These are phyloP conservation scores for Calyptommatus sinebrachiatus DNA, from an alignment of 2,113 vertebrate species.

Conservation along the genomic window DNA sequence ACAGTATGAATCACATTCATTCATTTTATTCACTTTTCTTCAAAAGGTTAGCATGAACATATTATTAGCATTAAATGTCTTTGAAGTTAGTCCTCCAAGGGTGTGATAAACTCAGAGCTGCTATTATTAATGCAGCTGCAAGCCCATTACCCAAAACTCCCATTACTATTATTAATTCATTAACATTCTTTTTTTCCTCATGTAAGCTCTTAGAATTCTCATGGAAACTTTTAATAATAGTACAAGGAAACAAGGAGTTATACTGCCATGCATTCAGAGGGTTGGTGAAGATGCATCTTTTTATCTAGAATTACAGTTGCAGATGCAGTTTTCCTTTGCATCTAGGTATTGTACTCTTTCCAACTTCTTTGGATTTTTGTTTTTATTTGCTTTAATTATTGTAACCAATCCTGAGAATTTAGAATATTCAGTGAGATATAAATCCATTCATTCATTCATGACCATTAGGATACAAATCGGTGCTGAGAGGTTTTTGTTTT, in stretches of 20 bases:
- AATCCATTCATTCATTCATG: too few relatives aligned
- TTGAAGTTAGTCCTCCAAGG: conserved; percentile 5
- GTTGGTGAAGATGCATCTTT: too few relatives aligned
- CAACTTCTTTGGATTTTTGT: too few relatives aligned
- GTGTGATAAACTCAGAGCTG: neutral
- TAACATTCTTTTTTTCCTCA: neutral
- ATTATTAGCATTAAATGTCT: neutral
- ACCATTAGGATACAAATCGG: too few relatives aligned
- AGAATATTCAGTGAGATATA: too few relatives aligned
- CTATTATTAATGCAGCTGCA: neutral
- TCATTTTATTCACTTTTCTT: neutral
- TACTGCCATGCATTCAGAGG: too few relatives aligned
- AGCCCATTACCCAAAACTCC: neutral
- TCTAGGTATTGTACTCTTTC: too few relatives aligned
- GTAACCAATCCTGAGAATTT: too few relatives aligned
- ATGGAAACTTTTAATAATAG: neutral
- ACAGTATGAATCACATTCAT: neutral
- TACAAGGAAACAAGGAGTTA: neutral
- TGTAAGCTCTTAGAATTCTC: neutral
- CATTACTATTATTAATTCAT: neutral
- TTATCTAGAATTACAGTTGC: too few relatives aligned
- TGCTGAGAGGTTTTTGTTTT: too few relatives aligned
- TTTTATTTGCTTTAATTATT: too few relatives aligned
- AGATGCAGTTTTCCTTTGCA: neutral
- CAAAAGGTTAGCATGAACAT: neutral